These are phyloP conservation scores for Chauna torquata DNA, from an alignment of 2,113 vertebrate species.

Conservation along the genomic window DNA sequence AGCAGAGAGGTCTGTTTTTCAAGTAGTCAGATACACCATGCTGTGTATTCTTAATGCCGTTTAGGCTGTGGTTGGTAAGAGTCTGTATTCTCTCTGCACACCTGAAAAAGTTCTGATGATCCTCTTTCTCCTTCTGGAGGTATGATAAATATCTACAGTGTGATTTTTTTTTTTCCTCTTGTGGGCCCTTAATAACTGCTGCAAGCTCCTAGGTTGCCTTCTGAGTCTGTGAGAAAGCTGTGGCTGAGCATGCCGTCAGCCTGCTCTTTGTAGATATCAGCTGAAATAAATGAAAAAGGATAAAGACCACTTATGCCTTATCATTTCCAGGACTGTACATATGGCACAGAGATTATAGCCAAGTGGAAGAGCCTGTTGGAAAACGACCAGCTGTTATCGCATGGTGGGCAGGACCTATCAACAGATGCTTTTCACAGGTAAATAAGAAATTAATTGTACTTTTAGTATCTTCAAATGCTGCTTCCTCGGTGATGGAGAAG, in stretches of 20 bases:
- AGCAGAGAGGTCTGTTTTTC: not conserved
- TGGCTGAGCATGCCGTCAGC: not conserved
- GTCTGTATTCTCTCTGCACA: not conserved
- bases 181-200: not conserved
- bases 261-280: not conserved
- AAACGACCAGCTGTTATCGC: constrained; percentile 84
- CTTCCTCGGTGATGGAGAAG: not conserved
- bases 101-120: not conserved
- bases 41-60: not conserved
- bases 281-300: not conserved
- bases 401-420: constrained; percentile 85
- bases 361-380: constrained; percentile 95
- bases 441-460: not conserved
- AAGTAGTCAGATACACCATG: accelerated
- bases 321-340: constrained; percentile 83
- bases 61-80: not conserved
- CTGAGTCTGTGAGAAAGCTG: not conserved
- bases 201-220: not conserved
- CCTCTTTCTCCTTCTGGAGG: not conserved
- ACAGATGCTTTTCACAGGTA: constrained; percentile 96
- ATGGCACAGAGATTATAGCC: constrained; percentile 88
- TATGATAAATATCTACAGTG: not conserved
- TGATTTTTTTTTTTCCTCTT: not conserved
- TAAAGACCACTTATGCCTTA: not conserved
- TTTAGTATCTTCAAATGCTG: not conserved